Conservation (phyloP, 2,113 vertebrate genomes). For the Vulpes lagopus region DNA sequence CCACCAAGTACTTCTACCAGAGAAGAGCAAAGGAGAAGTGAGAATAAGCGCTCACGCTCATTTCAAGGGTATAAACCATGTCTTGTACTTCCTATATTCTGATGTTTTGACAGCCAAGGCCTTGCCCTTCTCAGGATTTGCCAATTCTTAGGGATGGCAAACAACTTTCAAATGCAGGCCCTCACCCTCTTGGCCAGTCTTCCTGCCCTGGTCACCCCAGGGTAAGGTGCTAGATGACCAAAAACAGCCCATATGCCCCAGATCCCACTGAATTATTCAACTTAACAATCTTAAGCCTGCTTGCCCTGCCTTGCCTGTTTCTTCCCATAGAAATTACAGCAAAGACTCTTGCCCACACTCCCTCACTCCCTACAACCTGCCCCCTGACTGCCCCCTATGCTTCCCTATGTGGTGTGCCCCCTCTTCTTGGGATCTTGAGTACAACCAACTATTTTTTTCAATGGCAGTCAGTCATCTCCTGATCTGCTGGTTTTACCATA, state of each 20-base stretch:
- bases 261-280: not conserved
- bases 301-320: not conserved
- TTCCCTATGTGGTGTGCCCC: rapidly evolving
- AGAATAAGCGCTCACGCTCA: not conserved
- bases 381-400: not conserved
- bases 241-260: not conserved
- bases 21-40: not conserved
- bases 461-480: not conserved
- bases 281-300: not conserved
- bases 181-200: not conserved
- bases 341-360: not conserved
- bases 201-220: not conserved
- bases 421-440: not conserved
- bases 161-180: not conserved
- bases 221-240: not conserved
- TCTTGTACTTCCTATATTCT: not conserved
- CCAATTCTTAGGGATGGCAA: not conserved
- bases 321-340: not conserved
- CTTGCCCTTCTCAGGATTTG: not conserved
- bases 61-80: not conserved
- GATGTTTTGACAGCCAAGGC: not conserved
- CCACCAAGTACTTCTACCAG: not conserved
- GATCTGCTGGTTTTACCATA: not conserved
- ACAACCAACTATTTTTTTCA: not conserved
- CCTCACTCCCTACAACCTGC: not conserved